These are phyloP conservation scores for Thermophis baileyi DNA, from an alignment of 2,113 vertebrate species.

Conservation along the genomic window DNA sequence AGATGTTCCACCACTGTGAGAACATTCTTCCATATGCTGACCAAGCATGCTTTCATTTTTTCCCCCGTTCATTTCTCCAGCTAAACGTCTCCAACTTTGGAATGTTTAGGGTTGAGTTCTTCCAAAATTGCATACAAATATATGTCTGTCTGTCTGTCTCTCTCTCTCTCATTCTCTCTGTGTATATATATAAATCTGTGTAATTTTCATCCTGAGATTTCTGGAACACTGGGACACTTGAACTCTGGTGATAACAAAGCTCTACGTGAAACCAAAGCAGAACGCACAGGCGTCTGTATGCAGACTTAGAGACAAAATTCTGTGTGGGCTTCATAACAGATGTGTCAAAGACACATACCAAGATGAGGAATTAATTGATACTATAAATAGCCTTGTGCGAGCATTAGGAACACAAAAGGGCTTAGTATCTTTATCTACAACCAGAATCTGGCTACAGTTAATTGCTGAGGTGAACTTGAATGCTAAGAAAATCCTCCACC, in stretches of 20 bases:
- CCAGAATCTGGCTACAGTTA: constrained; percentile 21
- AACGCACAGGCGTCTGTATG: background rate
- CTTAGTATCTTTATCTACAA: constrained; percentile 30
- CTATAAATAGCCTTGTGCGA: constrained; percentile 58
- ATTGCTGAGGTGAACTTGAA: constrained; percentile 42
- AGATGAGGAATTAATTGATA: constrained; percentile 59
- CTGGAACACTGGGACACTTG: too few relatives aligned
- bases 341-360: constrained; percentile 47
- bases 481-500: constrained; percentile 13
- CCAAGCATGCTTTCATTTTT: background rate
- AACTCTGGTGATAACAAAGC: background rate
- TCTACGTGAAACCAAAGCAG: background rate
- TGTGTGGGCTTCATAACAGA: constrained; percentile 53
- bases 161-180: background rate
- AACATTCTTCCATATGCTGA: background rate
- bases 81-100: background rate
- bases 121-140: background rate
- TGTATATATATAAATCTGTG: too few relatives aligned
- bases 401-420: constrained; percentile 3
- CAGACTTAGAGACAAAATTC: background rate
- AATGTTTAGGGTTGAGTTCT: background rate
- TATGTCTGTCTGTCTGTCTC: background rate
- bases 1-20: background rate
- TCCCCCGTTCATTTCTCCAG: background rate
- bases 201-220: background rate